Conservation (phyloP, 2,113 vertebrate species). For the Passer domesticus region DNA sequence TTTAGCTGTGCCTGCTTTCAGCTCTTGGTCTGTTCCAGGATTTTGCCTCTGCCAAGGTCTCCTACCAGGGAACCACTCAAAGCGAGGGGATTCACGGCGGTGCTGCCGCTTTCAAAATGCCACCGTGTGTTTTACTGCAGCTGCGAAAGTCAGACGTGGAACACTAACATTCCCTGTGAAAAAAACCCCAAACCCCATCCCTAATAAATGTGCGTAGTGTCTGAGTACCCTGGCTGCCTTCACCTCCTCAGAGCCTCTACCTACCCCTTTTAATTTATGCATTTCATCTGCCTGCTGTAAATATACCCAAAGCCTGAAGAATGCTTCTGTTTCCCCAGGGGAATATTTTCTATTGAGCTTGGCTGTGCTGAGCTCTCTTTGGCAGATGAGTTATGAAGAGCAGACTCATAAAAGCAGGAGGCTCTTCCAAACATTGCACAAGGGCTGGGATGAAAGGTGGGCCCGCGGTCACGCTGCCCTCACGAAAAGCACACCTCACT, state of each 20-base stretch:
- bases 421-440: neutral
- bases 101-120: neutral
- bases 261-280: slow-evolving; percentile 5
- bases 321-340: neutral
- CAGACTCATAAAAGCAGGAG: slow-evolving; percentile 10
- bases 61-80: neutral
- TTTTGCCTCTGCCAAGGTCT: slow-evolving; percentile 11
- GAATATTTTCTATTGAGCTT: neutral
- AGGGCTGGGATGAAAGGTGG: neutral
- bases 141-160: neutral
- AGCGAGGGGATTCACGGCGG: neutral
- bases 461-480: neutral
- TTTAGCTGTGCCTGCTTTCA: neutral
- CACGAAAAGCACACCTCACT: neutral
- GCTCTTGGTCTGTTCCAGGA: neutral
- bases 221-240: neutral
- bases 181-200: neutral
- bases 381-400: slow-evolving; percentile 19
- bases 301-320: neutral
- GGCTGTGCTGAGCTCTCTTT: neutral
- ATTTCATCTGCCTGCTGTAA: slow-evolving; percentile 27
- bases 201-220: neutral
- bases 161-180: neutral
- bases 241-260: neutral
- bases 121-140: neutral